These are phyloP conservation scores for Drosophila saltans DNA, from an alignment of 1,140 invertebrate species.

Conservation along the genomic window DNA sequence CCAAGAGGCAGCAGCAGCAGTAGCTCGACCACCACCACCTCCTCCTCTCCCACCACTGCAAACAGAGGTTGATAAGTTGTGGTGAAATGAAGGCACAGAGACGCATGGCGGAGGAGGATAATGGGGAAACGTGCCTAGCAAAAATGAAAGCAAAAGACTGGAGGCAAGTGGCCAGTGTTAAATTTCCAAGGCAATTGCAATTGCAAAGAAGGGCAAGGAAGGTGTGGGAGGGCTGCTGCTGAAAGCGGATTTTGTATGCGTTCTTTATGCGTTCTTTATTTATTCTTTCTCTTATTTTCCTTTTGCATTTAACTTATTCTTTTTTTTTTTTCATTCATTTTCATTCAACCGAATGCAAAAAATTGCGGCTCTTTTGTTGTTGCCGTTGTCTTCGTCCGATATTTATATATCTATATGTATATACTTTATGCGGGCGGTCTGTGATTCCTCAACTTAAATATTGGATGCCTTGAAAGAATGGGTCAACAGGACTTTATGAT, in stretches of 20 bases:
- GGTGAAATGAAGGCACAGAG: not conserved
- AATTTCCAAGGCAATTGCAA: constrained; percentile 74
- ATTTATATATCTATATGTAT: constrained; percentile 7
- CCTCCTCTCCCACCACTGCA: not conserved
- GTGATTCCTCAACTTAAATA: constrained; percentile 61
- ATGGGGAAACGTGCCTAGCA: constrained; percentile 56
- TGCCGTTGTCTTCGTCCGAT: constrained; percentile 18
- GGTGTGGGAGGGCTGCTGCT: not conserved
- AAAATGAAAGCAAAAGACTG: constrained; percentile 40
- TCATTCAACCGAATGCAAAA: constrained; percentile 9
- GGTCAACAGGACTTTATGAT: not conserved
- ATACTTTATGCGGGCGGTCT: constrained; percentile 49
- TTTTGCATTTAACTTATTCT: constrained; percentile 18
- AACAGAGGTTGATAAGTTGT: not conserved
- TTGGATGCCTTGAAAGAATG: not conserved
- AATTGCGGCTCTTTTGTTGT: constrained; percentile 44
- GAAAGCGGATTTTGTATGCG: constrained; percentile 23
- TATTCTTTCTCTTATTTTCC: constrained; percentile 13
- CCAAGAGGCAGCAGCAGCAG: not conserved
- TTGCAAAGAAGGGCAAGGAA: constrained; percentile 23
- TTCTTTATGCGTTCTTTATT: constrained; percentile 11
- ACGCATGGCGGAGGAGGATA: not conserved
- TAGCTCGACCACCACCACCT: not conserved
- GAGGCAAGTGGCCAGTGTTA: constrained; percentile 52
- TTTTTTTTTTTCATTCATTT: constrained; percentile 4